Evolutionary conservation across 2,113 vertebrate genomes (phyloP).

Genomic region (Tyto alba): DNA sequence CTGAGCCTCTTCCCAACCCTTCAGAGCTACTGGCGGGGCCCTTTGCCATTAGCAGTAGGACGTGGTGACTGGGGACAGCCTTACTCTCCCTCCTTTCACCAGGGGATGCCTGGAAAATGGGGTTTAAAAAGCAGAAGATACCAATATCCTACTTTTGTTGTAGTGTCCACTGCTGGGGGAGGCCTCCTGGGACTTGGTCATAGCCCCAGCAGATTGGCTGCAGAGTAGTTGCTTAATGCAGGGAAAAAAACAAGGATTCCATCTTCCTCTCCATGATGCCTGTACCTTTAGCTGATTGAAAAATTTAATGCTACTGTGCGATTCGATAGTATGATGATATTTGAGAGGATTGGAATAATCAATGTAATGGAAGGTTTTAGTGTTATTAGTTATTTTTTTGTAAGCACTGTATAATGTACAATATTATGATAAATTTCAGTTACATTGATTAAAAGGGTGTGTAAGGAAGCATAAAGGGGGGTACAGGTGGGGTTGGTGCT

Average conservation of each 20-base stretch:
- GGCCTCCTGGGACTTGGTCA: neutral
- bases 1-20: neutral
- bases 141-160: neutral
- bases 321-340: neutral
- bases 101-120: neutral
- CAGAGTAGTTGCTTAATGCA: neutral
- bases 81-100: neutral
- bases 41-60: neutral
- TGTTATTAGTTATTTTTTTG: neutral
- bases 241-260: neutral
- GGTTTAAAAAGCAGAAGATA: neutral
- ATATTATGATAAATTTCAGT: neutral
- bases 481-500: neutral
- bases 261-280: neutral
- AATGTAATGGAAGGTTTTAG: neutral
- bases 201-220: neutral
- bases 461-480: neutral
- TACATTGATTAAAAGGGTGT: neutral
- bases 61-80: neutral
- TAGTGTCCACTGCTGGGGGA: rapidly evolving
- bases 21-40: rapidly evolving
- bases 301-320: neutral
- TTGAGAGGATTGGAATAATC: neutral
- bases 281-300: neutral
- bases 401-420: neutral